These are phyloP conservation scores for Drosophila fuyamai DNA, from an alignment of 1,140 invertebrate species.

Conservation along the genomic window DNA sequence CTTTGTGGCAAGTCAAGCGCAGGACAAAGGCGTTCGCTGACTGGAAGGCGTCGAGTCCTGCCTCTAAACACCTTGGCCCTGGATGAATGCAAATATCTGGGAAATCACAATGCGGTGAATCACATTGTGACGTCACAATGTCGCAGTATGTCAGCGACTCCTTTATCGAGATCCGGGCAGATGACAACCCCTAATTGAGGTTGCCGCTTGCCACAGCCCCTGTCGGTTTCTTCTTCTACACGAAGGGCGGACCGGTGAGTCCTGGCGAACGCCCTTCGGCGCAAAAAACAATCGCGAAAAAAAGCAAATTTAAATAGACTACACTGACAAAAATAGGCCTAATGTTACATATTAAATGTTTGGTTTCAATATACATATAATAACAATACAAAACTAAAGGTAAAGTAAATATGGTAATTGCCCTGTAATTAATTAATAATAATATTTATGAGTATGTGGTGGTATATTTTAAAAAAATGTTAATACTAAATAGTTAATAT, in stretches of 20 bases:
- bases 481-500: too few species aligned
- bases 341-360: too few species aligned
- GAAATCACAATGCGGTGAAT: slow-evolving; percentile 29
- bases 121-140: slow-evolving; percentile 72
- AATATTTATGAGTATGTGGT: too few species aligned
- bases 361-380: too few species aligned
- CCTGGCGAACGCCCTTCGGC: too few species aligned
- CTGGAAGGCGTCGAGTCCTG: slow-evolving; percentile 64
- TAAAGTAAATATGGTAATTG: too few species aligned
- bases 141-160: slow-evolving; percentile 66
- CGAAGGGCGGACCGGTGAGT: too few species aligned
- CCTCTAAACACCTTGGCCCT: slow-evolving; percentile 45
- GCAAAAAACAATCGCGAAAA: slow-evolving; percentile 31
- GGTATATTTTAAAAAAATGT: too few species aligned
- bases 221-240: slow-evolving; percentile 29
- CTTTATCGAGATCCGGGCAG: slow-evolving; percentile 20
- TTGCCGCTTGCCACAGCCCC: slow-evolving; percentile 29
- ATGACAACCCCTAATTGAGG: slow-evolving; percentile 76
- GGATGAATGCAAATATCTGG: slow-evolving; percentile 63
- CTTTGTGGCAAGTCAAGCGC: slow-evolving; percentile 67
- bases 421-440: too few species aligned
- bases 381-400: too few species aligned
- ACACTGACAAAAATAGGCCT: slow-evolving; percentile 3
- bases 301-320: slow-evolving; percentile 15
- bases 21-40: slow-evolving; percentile 32